Evolutionary conservation across 2,797 vertebrate genomes (phyloP), one percentile per base, ranked within the genome.

Genomic region (Etheostoma perlongum): DNA sequence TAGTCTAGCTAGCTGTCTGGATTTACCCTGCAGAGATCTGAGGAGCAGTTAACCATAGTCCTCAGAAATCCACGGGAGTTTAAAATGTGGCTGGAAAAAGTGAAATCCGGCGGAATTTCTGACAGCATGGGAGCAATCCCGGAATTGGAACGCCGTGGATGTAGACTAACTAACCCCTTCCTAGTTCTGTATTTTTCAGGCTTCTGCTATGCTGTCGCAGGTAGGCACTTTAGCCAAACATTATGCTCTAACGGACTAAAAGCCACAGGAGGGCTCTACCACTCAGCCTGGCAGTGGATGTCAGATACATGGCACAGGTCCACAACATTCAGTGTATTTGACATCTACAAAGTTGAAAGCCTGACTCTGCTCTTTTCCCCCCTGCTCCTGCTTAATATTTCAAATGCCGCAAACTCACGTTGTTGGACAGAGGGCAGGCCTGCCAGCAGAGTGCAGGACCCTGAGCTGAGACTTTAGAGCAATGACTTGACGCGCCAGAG

Each of bases 301-400:
- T 84, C 74, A 77, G 33, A 76, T 55, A 19, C 14, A 36, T 61
- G 72, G 64, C 83, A 51, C 49, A 4, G 51, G 58, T 82, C 85
- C 52, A 77, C 79, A 77, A 83, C 77, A n/a, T 66, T 79, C 72
- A 78, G 52, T 64, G 51, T 40, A 60, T 87, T 73, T 85, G 79
- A 88, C 66, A 5, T 63, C 55, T 33, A 57, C 79, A 77, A 66
- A 84, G 81, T 79, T 84, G 67, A 81, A 89, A 75, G 74, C 67
- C 81, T 85, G 84, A 90, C 80, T 85, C 74, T n/a, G 80, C 88
- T 88, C 59, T 83, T 91, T 88, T 46, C 69, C 54, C 33, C 36
- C 10, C 10, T 53, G 64, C 70, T 75, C 48, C 82, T 89, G 80
- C 76, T 91, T 89, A 91, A 91, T 91, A 91, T 93, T 94, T 92